Evolutionary conservation across 1,140 invertebrate genomes (phyloP), one percentile per base, ranked within the genome.

Genomic region (Sinonovacula constricta): DNA sequence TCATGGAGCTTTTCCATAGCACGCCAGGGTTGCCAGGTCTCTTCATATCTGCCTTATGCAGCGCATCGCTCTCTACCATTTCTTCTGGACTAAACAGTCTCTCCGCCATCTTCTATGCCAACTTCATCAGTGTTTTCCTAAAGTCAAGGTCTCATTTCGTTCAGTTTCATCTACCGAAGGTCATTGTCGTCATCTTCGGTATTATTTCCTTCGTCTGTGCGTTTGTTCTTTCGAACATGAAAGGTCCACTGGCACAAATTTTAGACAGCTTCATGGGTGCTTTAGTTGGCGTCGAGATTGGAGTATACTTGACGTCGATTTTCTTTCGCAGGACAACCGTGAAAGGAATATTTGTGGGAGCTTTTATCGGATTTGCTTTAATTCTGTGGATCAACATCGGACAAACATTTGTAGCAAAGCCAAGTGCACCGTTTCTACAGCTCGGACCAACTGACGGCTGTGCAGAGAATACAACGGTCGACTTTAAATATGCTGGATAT

Each of bases 41-140:
- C 3, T 66, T 66, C n/a, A 66, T 66, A 30, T 22, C 63, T 3
- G 39, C 36, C 53, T 28, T 66, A 3, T 12, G 39, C 1, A 49
- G 39, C 2, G 63, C 63, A 1, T 66, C 63, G 5, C 33, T 66
- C 3, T 51, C 39, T 26, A 66, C 63, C 28, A 66, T 66, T 28
- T 66, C 63, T 2, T 66, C 63, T 12, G 63, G 63, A 49, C 24
- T 51, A 15, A 66, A 49, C 33, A 26, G 36, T 7, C 63, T 66
- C 0, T n/a, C 63, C 5, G 63, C 45, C 3, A 49, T 66, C 14
- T 3, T 22, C 3, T 49, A 14, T 12, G 24, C 53, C 1, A 49
- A 66, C 39, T 12, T 66, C 53, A 14, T 66, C 26, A 66, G 1
- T 18, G 63, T 66, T 30, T 18, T n/a, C 14, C 49, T 30, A 15